Evolutionary conservation across 1,140 invertebrate genomes (phyloP).

Genomic region (Holotrichia oblita): DNA sequence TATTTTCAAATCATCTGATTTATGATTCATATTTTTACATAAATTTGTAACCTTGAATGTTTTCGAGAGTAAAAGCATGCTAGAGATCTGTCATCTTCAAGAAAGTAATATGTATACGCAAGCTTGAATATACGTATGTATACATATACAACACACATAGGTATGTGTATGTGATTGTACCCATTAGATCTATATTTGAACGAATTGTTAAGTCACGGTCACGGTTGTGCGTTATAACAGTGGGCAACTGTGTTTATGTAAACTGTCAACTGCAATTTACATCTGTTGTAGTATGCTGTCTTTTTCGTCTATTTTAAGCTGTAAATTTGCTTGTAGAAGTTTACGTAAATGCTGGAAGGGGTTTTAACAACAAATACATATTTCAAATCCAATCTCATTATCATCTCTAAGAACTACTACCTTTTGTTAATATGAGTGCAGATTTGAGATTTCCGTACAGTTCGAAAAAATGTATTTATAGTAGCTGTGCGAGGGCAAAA

Average conservation of each 20-base stretch:
- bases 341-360: not conserved
- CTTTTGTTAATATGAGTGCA: not conserved
- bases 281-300: not conserved
- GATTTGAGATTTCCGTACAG: not conserved
- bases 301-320: not conserved
- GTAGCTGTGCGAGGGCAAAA: too few relatives aligned
- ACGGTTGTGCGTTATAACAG: not conserved
- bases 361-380: not conserved
- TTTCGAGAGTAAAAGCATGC: too few relatives aligned
- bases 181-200: slow-evolving; percentile 21
- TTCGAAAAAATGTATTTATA: too few relatives aligned
- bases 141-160: not conserved
- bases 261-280: slow-evolving; percentile 12
- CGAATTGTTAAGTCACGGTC: slow-evolving; percentile 16
- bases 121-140: not conserved
- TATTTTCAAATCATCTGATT: too few relatives aligned
- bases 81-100: too few relatives aligned
- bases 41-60: too few relatives aligned
- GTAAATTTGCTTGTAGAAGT: not conserved
- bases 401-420: not conserved
- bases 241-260: not conserved
- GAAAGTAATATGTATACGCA: too few relatives aligned
- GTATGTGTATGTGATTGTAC: not conserved
- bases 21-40: too few relatives aligned
- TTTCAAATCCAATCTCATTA: not conserved